phyloP scores from a whole-genome alignment of 1,140 invertebrate species.

The Drosophila sp. region DNA sequence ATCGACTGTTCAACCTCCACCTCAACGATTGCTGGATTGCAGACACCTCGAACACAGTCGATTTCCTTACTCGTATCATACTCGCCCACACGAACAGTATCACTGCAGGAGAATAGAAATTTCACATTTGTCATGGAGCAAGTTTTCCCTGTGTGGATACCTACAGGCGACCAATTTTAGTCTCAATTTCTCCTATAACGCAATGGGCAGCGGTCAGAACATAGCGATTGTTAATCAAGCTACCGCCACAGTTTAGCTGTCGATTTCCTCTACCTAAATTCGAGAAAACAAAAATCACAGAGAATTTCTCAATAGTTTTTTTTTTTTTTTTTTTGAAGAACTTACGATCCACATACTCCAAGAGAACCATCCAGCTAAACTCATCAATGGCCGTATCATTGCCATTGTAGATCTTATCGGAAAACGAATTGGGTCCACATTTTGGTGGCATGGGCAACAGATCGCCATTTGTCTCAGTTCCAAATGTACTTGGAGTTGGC shows the following conservation, averaged over 20 bases:
- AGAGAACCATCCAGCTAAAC: conserved; percentile 86
- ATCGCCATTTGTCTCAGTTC: conserved; percentile 19
- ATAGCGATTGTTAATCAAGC: conserved; percentile 85
- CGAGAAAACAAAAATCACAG: no score
- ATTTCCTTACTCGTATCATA: conserved; percentile 84
- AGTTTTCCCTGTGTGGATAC: conserved; percentile 12
- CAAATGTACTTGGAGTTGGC: conserved; percentile 9
- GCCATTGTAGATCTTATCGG: conserved; percentile 72
- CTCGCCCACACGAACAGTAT: conserved; percentile 86
- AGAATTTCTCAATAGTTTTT: no score
- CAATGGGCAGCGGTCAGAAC: conserved; percentile 94
- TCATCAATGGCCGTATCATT: conserved; percentile 84
- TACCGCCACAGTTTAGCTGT: conserved; percentile 85
- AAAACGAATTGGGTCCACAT: conserved; percentile 62
- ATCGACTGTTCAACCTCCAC: conserved; percentile 74
- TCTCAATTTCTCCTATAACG: conserved; percentile 85
- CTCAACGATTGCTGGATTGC: conserved; percentile 73
- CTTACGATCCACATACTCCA: conserved; percentile 84
- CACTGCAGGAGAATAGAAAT: conserved; percentile 56
- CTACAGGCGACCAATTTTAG: conserved; percentile 66
- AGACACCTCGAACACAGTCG: conserved; percentile 84
- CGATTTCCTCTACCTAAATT: conserved; percentile 44
- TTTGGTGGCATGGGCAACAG: conserved; percentile 58
- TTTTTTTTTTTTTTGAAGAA: neutral
- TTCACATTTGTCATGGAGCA: neutral